Evolutionary conservation across 2,113 vertebrate genomes (phyloP), one percentile per base, ranked within the genome.

Genomic region (Ameiurus melas): DNA sequence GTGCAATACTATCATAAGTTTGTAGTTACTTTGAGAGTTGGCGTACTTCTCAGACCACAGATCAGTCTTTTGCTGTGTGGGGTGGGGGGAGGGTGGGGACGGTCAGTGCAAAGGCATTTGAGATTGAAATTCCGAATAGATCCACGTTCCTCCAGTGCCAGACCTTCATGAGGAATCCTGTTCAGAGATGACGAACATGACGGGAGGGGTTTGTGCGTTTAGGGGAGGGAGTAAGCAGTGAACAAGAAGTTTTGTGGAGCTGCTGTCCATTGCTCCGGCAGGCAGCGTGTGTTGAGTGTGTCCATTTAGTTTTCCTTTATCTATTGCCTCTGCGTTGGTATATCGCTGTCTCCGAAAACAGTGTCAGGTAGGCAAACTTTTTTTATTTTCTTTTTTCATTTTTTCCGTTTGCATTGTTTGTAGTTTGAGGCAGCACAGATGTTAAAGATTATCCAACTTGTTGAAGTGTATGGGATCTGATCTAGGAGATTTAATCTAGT

Each of bases 321-420:
- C 47, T 17, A 89, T 90, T 14, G 81, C 75, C 87, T 92, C 86
- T 33, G 33, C 43, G 8, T 73, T 64, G 60, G 58, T 33, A 27
- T 75, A 75, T 58, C 77, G 33, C 55, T 27, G 30, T 53, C 58
- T 86, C 75, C n/a, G 64, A 64, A 75, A 80, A 19, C 60, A 19
- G 36, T 12, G 25, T 4, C 60, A 94, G 94, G 95, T 95, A 94
- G 90, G 93, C 86, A 58, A 22, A 66, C 57, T 90, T n/a, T n/a
- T n/a, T n/a, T n/a, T 84, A 81, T 53, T 82, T 89, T 81, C 39
- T 80, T 82, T 5, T 51, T 47, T 7, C 5, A 7, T 47, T 47
- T 47, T 47, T 47, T 47, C 75, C 75, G 22, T 25, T 85, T 51
- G 10, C 20, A 2, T 16, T 73, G n/a, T 36, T 81, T 87, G 85